Base-by-base conservation (phyloP, 2,113 vertebrate species). In the Xiphophorus maculatus region DNA sequence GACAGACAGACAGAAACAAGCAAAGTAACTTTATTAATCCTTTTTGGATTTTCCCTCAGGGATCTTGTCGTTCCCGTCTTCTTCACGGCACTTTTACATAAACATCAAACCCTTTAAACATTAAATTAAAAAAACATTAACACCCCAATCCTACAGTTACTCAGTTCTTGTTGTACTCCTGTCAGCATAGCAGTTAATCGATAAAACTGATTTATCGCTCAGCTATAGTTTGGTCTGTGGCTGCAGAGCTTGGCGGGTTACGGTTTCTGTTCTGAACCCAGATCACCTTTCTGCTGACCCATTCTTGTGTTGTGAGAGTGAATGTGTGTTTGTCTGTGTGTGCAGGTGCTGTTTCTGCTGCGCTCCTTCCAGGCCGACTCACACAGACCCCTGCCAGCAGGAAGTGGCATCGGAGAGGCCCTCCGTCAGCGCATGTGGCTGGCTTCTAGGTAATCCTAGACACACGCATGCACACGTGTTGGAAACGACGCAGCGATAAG, bases 271-370 rank as follows among this genome's bases (percentile, higher is more conserved):
- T 28, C 22, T 72, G 37, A 65, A n/a, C 17, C 40, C 19, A 25
- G 9, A 66, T 33, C 32, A 1, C 15, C 25, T 66, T 28, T 71
- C 2, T 13, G 63, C 17, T 44, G 44, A 78, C 71, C 30, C 7
- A 10, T 6, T 10, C 48, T 71, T 13, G 0, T 65, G 35, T 63
- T 62, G 68, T 71, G 5, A 63, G 0, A 44, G 28, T 67, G 5
- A 54, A 4, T 69, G 40, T 62, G 5, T 78, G 25, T 75, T 19
- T 54, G 14, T 84, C 69, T 89, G 79, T 86, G 19, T 62, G 42
- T 90, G 79, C 92, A 99, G 98, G 95, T 97, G 88, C 94, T 96
- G 88, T 94, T 97, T 89, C 94, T 99, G 90, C 92, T 98, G 84
- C 94, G 93, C 74, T 97, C 96, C 0, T 97, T 95, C 92, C 94